These are phyloP conservation scores for Linurgus olivaceus DNA, from an alignment of 2,797 vertebrate species.

Conservation along the genomic window DNA sequence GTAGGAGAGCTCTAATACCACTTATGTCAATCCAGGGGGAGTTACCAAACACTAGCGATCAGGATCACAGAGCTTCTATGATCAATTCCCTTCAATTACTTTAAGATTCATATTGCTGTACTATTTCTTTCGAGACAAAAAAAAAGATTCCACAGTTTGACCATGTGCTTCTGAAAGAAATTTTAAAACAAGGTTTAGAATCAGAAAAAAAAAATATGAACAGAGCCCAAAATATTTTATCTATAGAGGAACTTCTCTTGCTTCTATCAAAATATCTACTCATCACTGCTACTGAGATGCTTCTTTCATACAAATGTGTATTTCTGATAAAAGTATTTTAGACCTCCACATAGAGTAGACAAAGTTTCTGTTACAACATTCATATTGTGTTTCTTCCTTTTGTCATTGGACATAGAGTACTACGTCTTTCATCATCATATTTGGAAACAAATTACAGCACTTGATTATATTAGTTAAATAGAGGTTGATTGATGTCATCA, in stretches of 20 bases:
- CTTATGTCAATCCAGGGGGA: not conserved
- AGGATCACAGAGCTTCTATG: not conserved
- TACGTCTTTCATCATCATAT: not conserved
- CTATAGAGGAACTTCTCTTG: not conserved
- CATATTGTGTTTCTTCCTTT: not conserved
- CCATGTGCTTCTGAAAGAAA: not conserved
- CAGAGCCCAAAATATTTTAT: not conserved
- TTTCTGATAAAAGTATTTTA: not conserved
- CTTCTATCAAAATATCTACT: not conserved
- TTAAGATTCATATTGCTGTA: not conserved
- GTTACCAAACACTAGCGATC: not conserved
- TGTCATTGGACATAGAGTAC: not conserved
- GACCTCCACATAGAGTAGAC: rapidly evolving
- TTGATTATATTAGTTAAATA: conserved; percentile 26
- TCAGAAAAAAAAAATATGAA: not conserved
- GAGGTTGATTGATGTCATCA: conserved; percentile 42
- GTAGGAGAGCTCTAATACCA: not conserved
- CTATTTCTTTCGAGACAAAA: not conserved
- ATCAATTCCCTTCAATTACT: not conserved
- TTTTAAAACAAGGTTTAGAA: not conserved
- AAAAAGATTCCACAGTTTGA: not conserved
- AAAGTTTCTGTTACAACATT: not conserved
- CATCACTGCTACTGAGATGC: not conserved
- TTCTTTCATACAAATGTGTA: not conserved
- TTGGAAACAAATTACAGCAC: not conserved